Conservation (phyloP, 2,888 invertebrate genomes). For the Epistrophella euchroma region DNA sequence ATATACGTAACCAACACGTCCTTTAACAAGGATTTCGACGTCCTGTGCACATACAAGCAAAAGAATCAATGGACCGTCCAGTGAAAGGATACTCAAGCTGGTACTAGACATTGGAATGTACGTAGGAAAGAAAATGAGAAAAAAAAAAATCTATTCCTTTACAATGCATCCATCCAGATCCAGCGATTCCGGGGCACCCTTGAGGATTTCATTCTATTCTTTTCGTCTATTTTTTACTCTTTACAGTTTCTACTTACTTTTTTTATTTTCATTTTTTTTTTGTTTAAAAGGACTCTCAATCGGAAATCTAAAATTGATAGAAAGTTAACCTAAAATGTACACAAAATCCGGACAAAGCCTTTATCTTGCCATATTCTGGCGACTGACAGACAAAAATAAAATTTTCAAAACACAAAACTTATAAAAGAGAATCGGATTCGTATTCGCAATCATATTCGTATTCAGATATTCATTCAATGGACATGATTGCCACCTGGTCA, state of each 20-base stretch:
- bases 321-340: slow-evolving; percentile 71
- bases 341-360: slow-evolving; percentile 67
- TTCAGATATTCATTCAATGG: not conserved
- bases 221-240: slow-evolving; percentile 22
- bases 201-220: slow-evolving; percentile 35
- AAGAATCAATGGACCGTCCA: slow-evolving; percentile 66
- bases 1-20: slow-evolving; percentile 23
- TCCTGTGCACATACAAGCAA: slow-evolving; percentile 52
- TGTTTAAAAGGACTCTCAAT: slow-evolving; percentile 60
- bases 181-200: slow-evolving; percentile 50
- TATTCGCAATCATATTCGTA: slow-evolving; percentile 45
- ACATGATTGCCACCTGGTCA: slow-evolving; percentile 1
- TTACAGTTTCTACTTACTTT: slow-evolving; percentile 29
- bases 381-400: slow-evolving; percentile 70
- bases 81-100: slow-evolving; percentile 48
- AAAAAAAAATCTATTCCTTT: slow-evolving; percentile 23
- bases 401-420: slow-evolving; percentile 59
- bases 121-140: not conserved
- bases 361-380: slow-evolving; percentile 67
- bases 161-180: slow-evolving; percentile 23
- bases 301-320: slow-evolving; percentile 72
- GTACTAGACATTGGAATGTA: slow-evolving; percentile 41
- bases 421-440: slow-evolving; percentile 47
- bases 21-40: slow-evolving; percentile 40
- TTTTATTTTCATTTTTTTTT: slow-evolving; percentile 26